Evolutionary conservation across 2,888 invertebrate genomes (phyloP), one percentile per base, ranked within the genome.

Genomic region (Sialis fuliginosa): DNA sequence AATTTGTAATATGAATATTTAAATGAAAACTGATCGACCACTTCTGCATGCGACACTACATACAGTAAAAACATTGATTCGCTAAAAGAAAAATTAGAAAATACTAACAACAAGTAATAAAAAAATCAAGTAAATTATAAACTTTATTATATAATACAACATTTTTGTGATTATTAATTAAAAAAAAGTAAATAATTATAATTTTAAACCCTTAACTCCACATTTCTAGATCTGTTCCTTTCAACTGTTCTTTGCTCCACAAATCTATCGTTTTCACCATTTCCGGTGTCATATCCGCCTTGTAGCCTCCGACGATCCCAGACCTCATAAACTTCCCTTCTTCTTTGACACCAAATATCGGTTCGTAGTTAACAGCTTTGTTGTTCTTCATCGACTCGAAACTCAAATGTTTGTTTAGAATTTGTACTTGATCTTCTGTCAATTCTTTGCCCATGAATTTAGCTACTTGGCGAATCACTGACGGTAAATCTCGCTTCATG

Each of bases 301-400:
- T 56, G 54, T 58, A 59, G 9, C 52, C 51, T 1, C 59, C 60
- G 13, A 53, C 51, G 35, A 53, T 49, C 2, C 61, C 61, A 45
- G 54, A 50, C 32, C 61, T 51, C 47, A 61, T 56, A 48, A 61
- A 61, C 5, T 48, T 44, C 6, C 50, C 48, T 58, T 59, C 60
- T 60, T 65, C 64, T 64, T 52, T 65, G 63, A 6, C 66, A 62
- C 9, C 62, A 60, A 32, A 53, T 51, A 33, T 10, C 22, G 51
- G 51, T 48, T 60, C 59, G 45, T 57, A 63, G 56, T 75, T 74
- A 1, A 67, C 65, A 42, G 63, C 60, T 13, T 62, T 60, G 57
- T 73, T 72, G n/a, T 62, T 57, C 53, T 67, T 68, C 73, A 75
- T 74, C 43, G 57, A 61, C 30, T 62, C 60, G 55, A 74, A 74